These are phyloP conservation scores for Pollimyrus isidori DNA, from an alignment of 2,113 vertebrate genomes.

Conservation along the genomic window DNA sequence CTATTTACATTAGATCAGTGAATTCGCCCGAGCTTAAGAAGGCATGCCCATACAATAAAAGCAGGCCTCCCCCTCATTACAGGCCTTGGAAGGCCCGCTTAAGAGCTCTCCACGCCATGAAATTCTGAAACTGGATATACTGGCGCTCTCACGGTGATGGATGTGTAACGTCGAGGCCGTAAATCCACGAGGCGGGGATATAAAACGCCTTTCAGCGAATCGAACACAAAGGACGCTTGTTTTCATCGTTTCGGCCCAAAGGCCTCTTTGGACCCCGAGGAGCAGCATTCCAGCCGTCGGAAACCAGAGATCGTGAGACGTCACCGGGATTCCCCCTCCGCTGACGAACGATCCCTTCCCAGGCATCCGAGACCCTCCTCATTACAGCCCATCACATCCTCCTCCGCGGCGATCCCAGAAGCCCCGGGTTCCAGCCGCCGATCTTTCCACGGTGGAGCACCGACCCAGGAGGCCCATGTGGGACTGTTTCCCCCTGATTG, in stretches of 20 bases:
- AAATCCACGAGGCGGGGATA: conserved; percentile 42
- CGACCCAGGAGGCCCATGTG: neutral
- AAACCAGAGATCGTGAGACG: conserved; percentile 41
- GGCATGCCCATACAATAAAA: conserved; percentile 36
- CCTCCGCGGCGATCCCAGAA: conserved; percentile 42
- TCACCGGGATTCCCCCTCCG: conserved; percentile 39
- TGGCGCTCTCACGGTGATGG: conserved; percentile 43
- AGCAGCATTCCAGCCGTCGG: conserved; percentile 28
- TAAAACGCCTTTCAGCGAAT: conserved; percentile 57
- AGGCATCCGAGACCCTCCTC: conserved; percentile 36
- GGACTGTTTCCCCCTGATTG: neutral
- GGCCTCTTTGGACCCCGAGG: conserved; percentile 34
- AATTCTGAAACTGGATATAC: conserved; percentile 50
- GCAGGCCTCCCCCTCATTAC: conserved; percentile 36
- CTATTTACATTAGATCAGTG: conserved; percentile 30
- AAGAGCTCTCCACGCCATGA: conserved; percentile 38
- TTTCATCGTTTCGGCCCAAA: conserved; percentile 41
- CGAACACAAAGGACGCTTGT: conserved; percentile 46
- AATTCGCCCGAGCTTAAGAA: conserved; percentile 28
- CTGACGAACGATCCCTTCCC: conserved; percentile 51
- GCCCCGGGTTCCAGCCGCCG: conserved; percentile 44
- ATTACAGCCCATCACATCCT: conserved; percentile 44
- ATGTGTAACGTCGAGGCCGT: conserved; percentile 43
- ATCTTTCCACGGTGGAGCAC: conserved; percentile 33
- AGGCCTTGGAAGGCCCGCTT: conserved; percentile 49